Conservation (phyloP, 2,888 invertebrate genomes). For the Lithophane socia region DNA sequence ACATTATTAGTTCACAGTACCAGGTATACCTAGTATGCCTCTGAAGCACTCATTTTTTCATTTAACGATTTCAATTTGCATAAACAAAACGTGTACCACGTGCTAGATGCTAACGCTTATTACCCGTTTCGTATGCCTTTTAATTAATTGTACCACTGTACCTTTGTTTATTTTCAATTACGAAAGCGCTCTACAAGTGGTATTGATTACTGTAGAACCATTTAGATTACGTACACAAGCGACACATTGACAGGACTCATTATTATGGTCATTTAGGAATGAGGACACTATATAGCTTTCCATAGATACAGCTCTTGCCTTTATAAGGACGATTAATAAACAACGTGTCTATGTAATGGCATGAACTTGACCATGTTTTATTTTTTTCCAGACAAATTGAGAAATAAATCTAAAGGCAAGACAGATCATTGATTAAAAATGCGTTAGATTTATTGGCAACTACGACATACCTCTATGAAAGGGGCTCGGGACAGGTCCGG, state of each 20-base stretch:
- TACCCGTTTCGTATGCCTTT: conserved; percentile 33
- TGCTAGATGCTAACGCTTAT: conserved; percentile 45
- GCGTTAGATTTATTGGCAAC: conserved; percentile 45
- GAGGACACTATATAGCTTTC: conserved; percentile 26
- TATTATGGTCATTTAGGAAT: conserved; percentile 24
- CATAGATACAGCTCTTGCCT: conserved; percentile 3
- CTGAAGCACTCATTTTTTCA: conserved; percentile 41
- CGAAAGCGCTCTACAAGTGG: conserved; percentile 31
- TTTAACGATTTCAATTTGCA: conserved; percentile 52
- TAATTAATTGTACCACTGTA: conserved; percentile 44
- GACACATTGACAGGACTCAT: conserved; percentile 20
- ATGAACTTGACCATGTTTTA: conserved; percentile 11
- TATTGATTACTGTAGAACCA: conserved; percentile 47
- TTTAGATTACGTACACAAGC: conserved; percentile 30
- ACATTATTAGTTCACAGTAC: conserved; percentile 35
- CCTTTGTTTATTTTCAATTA: conserved; percentile 56
- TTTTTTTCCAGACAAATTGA: conserved; percentile 31
- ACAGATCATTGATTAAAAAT: conserved; percentile 54
- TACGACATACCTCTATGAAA: conserved; percentile 24
- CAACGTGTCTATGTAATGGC: neutral
- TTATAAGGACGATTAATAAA: conserved; percentile 22
- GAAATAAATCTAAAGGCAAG: conserved; percentile 24
- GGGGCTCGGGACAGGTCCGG: conserved; percentile 35
- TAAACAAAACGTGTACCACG: conserved; percentile 54
- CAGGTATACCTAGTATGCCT: conserved; percentile 34